phyloP scores from a whole-genome alignment of 2,888 invertebrate genomes.

The Aethes cnicana region DNA sequence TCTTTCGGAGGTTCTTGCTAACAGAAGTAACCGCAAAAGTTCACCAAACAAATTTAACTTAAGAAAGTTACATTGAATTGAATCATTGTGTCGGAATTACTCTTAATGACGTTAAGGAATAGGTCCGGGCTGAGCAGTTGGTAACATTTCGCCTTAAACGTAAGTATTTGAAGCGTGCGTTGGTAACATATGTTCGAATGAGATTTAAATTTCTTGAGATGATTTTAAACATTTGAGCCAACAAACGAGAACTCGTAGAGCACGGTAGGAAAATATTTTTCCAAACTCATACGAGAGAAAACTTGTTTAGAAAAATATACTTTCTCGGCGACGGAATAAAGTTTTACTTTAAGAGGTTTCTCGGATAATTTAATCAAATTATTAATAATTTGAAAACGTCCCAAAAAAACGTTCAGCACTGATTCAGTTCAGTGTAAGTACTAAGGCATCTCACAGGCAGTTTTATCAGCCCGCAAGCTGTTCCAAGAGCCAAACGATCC shows the following conservation, averaged over 20 bases:
- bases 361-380: too few species aligned
- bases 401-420: too few species aligned
- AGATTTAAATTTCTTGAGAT: not conserved
- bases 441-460: not conserved
- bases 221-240: not conserved
- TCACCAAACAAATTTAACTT: conserved; percentile 47
- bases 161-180: not conserved
- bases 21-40: conserved; percentile 18
- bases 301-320: too few species aligned
- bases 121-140: conserved; percentile 38
- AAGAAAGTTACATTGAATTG: conserved; percentile 48
- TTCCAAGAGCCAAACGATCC: conserved; percentile 12
- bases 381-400: too few species aligned
- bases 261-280: too few species aligned
- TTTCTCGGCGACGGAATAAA: too few species aligned
- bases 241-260: not conserved
- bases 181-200: not conserved
- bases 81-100: conserved; percentile 44
- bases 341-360: too few species aligned
- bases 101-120: conserved; percentile 38
- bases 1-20: conserved; percentile 15
- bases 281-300: too few species aligned
- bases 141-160: conserved; percentile 24
- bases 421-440: too few species aligned
- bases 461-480: conserved; percentile 10